Evolutionary conservation across 2,113 vertebrate genomes (phyloP), one percentile per base, ranked within the genome.

Genomic region (Chaetura pelagica): DNA sequence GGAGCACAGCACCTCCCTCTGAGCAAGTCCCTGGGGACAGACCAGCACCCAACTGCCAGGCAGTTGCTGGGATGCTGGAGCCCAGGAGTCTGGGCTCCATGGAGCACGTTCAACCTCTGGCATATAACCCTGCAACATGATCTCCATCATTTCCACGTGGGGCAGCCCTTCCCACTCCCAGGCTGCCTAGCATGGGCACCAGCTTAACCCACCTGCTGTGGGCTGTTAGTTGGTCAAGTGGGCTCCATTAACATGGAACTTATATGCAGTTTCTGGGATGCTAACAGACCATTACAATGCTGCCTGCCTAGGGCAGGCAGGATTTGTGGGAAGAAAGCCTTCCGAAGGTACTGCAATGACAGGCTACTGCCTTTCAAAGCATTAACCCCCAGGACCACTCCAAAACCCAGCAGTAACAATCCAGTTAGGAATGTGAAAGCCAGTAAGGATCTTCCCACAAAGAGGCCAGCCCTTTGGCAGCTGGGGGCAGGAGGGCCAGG

Each of bases 91-190:
- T 96, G 93, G 26, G 67, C 90, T 90, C 38, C 0, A 0, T 54
- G 67, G 48, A 93, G 86, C 89, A 92, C 12, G 23, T 87, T 94
- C 96, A 95, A 94, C 96, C 95, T 95, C 96, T 97, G 94, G 89
- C 96, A 95, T 91, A 95, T 93, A 95, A 92, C 64, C 62, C 86
- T 74, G 96, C 91, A 84, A 97, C 2, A 51, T 0, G 12, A 96
- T 86, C 95, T 52, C 12, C 34, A 7, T 10, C 9, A 0, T 46
- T 62, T 84, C 95, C 83, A 62, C 10, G 63, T 5, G 91, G 92
- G 72, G 18, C 88, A 80, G 48, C 90, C 91, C 83, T 44, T 86
- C 63, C 90, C n/a, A 4, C 57, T 74, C 92, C 78, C 23, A 9
- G 6, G 5, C 79, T 83, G 76, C 90, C 80, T 16, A 17, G 55